These are phyloP conservation scores for Tachycineta bicolor DNA, from an alignment of 2,113 vertebrate genomes.

Conservation along the genomic window DNA sequence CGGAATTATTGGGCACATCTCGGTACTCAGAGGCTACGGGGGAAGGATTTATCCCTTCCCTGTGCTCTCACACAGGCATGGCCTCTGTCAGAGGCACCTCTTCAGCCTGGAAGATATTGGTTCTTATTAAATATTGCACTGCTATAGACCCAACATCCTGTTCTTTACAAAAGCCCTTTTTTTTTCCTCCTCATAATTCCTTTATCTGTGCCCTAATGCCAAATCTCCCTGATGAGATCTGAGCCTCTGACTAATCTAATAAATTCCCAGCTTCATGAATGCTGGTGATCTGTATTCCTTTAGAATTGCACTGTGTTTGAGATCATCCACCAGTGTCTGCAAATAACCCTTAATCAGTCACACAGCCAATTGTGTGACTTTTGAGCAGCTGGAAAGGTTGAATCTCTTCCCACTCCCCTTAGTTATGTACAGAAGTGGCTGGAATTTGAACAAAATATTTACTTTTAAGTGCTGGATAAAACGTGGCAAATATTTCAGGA, in stretches of 20 bases:
- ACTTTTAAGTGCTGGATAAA: neutral
- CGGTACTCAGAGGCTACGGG: neutral
- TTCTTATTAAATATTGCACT: neutral
- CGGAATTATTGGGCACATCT: neutral
- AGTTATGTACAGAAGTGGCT: neutral
- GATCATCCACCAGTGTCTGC: neutral
- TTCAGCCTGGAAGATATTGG: neutral
- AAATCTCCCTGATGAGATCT: neutral
- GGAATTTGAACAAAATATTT: neutral
- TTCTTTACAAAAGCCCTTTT: neutral
- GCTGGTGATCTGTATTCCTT: neutral
- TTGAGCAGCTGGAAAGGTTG: neutral
- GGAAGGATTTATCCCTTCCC: neutral
- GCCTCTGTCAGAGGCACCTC: neutral
- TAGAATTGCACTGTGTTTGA: neutral
- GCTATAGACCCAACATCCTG: neutral
- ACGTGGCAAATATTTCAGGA: neutral
- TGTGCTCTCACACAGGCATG: neutral
- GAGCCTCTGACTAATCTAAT: slow-evolving; percentile 42
- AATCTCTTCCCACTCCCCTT: neutral
- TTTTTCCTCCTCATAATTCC: neutral
- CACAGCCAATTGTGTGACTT: neutral
- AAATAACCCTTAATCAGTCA: neutral
- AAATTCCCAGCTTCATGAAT: neutral
- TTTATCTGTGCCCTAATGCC: neutral